These are phyloP conservation scores for Melospiza georgiana DNA, from an alignment of 2,113 vertebrate genomes.

Conservation along the genomic window DNA sequence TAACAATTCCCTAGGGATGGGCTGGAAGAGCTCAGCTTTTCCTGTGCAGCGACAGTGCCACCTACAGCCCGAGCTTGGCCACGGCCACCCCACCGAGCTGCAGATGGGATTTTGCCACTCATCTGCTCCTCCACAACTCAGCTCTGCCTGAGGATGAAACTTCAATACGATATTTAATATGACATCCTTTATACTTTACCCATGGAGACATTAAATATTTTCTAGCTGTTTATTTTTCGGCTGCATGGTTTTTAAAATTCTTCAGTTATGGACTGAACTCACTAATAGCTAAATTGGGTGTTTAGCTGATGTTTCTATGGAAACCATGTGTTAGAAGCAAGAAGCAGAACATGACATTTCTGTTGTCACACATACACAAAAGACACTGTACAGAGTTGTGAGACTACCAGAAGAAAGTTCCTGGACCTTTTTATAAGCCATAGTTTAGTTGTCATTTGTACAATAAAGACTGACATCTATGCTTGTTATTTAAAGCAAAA, in stretches of 20 bases:
- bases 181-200: background rate
- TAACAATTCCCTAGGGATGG: background rate
- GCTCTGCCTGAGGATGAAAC: accelerated
- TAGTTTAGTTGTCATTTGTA: background rate
- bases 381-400: background rate
- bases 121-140: background rate
- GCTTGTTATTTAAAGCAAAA: background rate
- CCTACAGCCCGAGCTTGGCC: background rate
- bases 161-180: background rate
- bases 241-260: background rate
- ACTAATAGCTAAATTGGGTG: background rate
- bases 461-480: background rate
- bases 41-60: background rate
- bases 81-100: accelerated
- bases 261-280: background rate
- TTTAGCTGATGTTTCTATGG: background rate
- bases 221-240: background rate
- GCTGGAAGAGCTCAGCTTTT: background rate
- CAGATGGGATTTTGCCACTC: accelerated
- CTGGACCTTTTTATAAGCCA: background rate
- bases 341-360: background rate
- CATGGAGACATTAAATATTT: background rate
- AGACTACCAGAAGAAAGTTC: background rate
- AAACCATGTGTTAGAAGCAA: background rate
- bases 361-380: background rate